These are phyloP conservation scores for Ciconia stormi DNA, from an alignment of 2,113 vertebrate genomes.

Conservation along the genomic window DNA sequence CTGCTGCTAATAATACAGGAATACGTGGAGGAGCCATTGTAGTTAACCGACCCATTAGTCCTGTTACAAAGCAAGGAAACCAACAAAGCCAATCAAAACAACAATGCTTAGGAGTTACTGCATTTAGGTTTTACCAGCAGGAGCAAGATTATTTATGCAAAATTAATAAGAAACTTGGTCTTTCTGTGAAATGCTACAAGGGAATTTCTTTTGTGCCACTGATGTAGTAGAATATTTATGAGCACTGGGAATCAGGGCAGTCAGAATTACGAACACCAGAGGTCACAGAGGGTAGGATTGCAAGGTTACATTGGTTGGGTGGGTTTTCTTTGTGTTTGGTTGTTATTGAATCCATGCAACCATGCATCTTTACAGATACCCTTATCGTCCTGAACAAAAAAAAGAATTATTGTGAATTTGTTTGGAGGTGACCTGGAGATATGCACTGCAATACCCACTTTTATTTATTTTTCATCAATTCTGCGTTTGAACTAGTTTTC, in stretches of 20 bases:
- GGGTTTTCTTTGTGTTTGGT: neutral
- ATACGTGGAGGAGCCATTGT: neutral
- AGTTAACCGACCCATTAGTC: neutral
- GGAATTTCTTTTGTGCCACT: conserved; percentile 29
- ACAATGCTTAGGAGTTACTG: neutral
- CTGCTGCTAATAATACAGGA: neutral
- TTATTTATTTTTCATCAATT: neutral
- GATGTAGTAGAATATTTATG: conserved; percentile 55
- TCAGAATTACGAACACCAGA: neutral
- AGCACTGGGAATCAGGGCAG: conserved; percentile 27
- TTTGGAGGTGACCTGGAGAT: neutral
- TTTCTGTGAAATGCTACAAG: neutral
- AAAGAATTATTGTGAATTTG: neutral
- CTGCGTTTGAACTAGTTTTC: neutral
- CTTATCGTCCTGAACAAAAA: neutral
- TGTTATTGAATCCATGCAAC: neutral
- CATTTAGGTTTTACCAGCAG: neutral
- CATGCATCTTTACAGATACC: neutral
- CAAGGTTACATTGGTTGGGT: neutral
- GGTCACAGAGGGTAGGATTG: conserved; percentile 4
- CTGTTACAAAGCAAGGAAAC: neutral
- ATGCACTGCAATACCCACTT: neutral
- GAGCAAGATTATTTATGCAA: neutral
- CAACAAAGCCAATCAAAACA: neutral
- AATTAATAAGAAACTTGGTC: conserved; percentile 7